Base-by-base conservation (phyloP, 1,140 invertebrate genomes). In the Cydia splendana region DNA sequence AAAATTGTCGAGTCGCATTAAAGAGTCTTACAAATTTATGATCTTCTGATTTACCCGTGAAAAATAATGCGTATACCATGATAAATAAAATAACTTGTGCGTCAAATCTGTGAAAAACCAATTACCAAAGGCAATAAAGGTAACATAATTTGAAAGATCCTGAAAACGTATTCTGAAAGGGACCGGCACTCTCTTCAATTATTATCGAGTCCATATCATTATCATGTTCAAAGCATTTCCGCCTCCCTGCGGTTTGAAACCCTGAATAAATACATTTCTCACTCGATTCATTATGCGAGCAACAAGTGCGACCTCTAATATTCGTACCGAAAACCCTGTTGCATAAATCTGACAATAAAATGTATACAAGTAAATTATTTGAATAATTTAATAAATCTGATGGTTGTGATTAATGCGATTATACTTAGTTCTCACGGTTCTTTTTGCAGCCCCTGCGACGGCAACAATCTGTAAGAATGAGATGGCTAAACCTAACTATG, bases 231-330 rank as follows among this genome's bases (percentile, higher is more conserved):
- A 28, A 28, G 28, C 28, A 24, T 9, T 30, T 34, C 65, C 13
- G 28, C 5, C n/a, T 65, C n/a, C 24, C 15, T 34, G 28, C 12
- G n/a, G 0, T 69, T 69, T 69, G 28, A 9, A 34, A 34, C 28
- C 65, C 65, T 34, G 65, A 69, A 65, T 65, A 65, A 69, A 69
- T 69, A 69, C 28, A 69, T 34, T 65, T 38, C 65, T 15, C 28
- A 12, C 30, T 30, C 65, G 30, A 38, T 69, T 34, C 65, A 69
- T 69, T 69, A 69, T 69, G 65, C 65, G 65, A 69, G 30, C 65
- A 67, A 69, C 65, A 69, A 69, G 38, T 69, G 4, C 4, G 65
- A 69, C 42, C 15, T 69, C 15, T 42, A 69, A 38, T 34, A 38
- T 69, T 38, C 28, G 3, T 38, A 12, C 53, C n/a, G n/a, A 57